These are phyloP conservation scores for Pterocles orientalis DNA, from an alignment of 2,113 vertebrate genomes.

Conservation along the genomic window DNA sequence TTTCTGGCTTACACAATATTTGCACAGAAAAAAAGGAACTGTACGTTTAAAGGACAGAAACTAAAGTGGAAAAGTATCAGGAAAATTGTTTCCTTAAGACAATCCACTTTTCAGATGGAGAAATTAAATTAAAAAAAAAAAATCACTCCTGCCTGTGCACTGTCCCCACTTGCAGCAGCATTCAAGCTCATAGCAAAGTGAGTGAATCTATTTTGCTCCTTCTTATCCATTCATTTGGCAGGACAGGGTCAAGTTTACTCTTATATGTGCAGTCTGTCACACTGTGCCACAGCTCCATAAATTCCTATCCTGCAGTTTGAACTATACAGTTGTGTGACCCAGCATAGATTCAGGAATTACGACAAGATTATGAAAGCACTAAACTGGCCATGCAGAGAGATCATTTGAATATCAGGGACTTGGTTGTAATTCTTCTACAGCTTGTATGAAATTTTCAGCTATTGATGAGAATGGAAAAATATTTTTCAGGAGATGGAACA, in stretches of 20 bases:
- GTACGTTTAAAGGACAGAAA: not conserved
- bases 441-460: not conserved
- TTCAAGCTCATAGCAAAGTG: not conserved
- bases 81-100: not conserved
- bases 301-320: not conserved
- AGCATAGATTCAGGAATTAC: not conserved
- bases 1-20: not conserved
- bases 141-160: not conserved
- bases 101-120: not conserved
- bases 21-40: not conserved
- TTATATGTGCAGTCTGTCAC: fast-evolving
- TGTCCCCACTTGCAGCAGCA: not conserved
- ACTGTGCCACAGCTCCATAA: not conserved
- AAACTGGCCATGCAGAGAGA: fast-evolving
- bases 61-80: not conserved
- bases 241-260: not conserved
- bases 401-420: not conserved
- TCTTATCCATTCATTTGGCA: not conserved
- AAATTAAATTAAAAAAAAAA: not conserved
- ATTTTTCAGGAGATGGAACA: not conserved
- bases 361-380: not conserved
- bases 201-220: not conserved
- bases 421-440: not conserved
- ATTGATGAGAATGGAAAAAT: not conserved
- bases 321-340: fast-evolving